A percentile compares a stretch with the other conserved stretches of the same genome.
These are phyloP conservation scores for Rhynchonycteris naso DNA, from an alignment of 2,797 vertebrate species.

Conservation along the genomic window DNA sequence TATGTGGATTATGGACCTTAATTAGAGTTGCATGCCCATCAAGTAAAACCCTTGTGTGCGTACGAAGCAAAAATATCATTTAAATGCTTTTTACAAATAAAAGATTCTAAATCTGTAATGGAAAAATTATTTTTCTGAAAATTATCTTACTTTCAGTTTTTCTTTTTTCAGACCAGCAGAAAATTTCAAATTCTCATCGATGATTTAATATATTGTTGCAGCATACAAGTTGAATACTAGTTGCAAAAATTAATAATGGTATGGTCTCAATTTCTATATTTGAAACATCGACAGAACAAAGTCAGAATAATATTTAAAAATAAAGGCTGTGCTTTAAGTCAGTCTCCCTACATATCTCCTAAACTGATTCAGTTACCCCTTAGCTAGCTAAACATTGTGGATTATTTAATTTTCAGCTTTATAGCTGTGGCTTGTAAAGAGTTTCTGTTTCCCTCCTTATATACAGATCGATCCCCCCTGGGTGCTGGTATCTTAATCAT, in stretches of 20 bases:
- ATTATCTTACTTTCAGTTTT: not conserved
- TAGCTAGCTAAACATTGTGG: constrained; percentile 23
- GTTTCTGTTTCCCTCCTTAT: not conserved
- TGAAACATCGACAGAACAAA: not conserved
- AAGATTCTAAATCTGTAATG: not conserved
- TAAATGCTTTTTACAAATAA: constrained; percentile 19
- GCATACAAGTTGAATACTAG: not conserved
- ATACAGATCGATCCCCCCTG: constrained; percentile 56
- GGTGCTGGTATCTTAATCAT: constrained; percentile 3
- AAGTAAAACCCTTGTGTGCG: not conserved
- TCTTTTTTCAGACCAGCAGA: not conserved
- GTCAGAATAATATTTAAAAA: constrained; percentile 47
- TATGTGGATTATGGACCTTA: constrained; percentile 63
- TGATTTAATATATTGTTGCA: constrained; percentile 13
- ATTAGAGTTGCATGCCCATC: constrained; percentile 38
- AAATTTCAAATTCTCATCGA: not conserved
- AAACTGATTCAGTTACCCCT: not conserved
- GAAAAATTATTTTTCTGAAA: constrained; percentile 15
- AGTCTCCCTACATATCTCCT: not conserved
- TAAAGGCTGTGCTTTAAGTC: constrained; percentile 2
- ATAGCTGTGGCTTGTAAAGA: constrained; percentile 47
- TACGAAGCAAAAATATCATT: constrained; percentile 36
- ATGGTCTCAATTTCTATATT: not conserved
- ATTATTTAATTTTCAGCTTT: constrained; percentile 73
- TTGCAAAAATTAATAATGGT: not conserved